Percentiles rank a stretch among this genome's conserved stretches.
phyloP scores from a whole-genome alignment of 2,797 vertebrate species.

The Sternotherus odoratus region DNA sequence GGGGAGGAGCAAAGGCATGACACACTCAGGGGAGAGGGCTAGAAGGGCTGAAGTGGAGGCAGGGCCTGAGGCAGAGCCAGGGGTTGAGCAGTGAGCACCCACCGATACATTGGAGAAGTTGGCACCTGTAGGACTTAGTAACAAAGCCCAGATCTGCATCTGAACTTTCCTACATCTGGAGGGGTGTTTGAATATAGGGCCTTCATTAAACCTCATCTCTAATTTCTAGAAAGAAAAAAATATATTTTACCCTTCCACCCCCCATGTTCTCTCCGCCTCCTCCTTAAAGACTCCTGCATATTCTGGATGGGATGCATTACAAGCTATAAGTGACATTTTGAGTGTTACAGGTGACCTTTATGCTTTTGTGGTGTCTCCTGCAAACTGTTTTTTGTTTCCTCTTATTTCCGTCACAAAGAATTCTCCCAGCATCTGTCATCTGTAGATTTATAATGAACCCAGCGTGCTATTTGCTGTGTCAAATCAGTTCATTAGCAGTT shows the following conservation, averaged over 20 bases:
- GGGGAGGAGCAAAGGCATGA: too few relatives aligned
- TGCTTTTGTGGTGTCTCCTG: not conserved
- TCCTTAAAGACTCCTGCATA: not conserved
- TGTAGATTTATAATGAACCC: constrained; percentile 17
- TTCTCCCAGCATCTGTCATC: constrained; percentile 12
- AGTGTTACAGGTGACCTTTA: not conserved
- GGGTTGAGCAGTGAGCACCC: too few relatives aligned
- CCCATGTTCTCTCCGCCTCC: not conserved
- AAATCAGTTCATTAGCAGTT: constrained; percentile 43
- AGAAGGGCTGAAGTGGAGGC: too few relatives aligned
- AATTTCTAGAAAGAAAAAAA: not conserved
- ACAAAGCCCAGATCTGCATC: not conserved
- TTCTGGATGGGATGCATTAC: not conserved
- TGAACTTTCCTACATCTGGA: too few relatives aligned
- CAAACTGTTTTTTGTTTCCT: constrained; percentile 11
- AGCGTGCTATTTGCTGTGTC: not conserved
- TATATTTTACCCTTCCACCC: not conserved
- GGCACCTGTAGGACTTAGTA: not conserved
- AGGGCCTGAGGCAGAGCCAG: too few relatives aligned
- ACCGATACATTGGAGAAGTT: too few relatives aligned
- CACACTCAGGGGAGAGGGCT: too few relatives aligned
- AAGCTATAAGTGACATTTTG: constrained; percentile 9
- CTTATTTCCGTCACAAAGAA: not conserved
- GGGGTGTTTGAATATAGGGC: not conserved
- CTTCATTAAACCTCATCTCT: not conserved